Evolutionary conservation across 1,140 invertebrate species (phyloP), one percentile per base, ranked within the genome.

Genomic region (Galendromus occidentalis): DNA sequence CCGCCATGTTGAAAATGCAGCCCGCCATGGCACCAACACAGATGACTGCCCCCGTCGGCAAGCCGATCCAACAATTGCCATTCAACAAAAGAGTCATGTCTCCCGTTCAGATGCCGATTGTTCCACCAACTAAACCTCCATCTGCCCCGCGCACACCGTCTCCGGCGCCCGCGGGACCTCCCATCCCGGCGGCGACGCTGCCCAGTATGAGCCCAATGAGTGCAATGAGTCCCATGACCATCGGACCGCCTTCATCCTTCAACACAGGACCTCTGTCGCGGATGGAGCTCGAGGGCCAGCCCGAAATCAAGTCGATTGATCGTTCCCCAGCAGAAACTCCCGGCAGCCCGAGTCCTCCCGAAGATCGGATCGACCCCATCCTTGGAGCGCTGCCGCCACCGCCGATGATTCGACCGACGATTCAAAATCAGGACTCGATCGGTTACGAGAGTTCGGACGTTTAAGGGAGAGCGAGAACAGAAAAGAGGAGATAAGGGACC

Each of bases 381-480:
- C 9, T 59, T 17, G 51, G 51, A 25, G 51, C 14, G 33, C 9
- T 59, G 14, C 51, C 51, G 2, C 51, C 51, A 14, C 51, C 51
- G 17, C 25, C 51, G 5, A 59, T 29, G 14, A 59, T 59, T 59
- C 12, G 51, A 33, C 22, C 51, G 1, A 59, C 51, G 22, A 59
- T 59, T 25, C 51, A 59, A 22, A 59, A 59, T 25, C 51, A 59
- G 33, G 51, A 59, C 33, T 59, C 51, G 22, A 59, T 59, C 51
- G 51, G 51, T 33, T 59, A 59, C 33, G 51, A 59, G 33, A 59
- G 51, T 22, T 59, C 51, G 2, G 51, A 59, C 25, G 51, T 59
- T 25, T 59, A 59, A 59, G 22, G 14, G 9, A 9, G 33, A 39
- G 33, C 4, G 33, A 39, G 4, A 39, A n/a, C n/a, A n/a, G n/a